Conservation (phyloP, 1,140 invertebrate species). For the Brachionus rubens region DNA sequence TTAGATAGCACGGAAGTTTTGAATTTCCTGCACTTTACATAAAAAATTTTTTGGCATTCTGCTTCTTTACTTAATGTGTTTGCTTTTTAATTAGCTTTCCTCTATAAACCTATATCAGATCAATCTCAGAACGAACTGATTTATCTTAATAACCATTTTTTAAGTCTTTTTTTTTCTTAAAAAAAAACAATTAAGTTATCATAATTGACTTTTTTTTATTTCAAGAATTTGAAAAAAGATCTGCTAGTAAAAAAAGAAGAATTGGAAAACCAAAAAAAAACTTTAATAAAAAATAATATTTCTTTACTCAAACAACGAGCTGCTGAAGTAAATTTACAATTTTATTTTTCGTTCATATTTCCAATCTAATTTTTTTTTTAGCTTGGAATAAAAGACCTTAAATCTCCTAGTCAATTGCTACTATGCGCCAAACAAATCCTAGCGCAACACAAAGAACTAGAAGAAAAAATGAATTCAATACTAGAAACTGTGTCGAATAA, state of each 20-base stretch:
- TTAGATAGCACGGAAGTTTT: too few relatives aligned
- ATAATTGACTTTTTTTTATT: not conserved
- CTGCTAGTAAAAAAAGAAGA: slow-evolving; percentile 20
- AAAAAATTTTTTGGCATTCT: too few relatives aligned
- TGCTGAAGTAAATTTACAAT: not conserved
- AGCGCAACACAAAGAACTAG: slow-evolving; percentile 14
- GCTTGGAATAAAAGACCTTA: slow-evolving; percentile 31
- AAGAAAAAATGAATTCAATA: slow-evolving; percentile 10
- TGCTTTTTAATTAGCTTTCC: too few relatives aligned
- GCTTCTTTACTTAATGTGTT: too few relatives aligned
- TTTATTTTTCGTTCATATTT: not conserved
- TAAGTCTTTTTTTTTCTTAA: too few relatives aligned
- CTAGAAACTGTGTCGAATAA: not conserved
- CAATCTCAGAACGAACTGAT: too few relatives aligned
- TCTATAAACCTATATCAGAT: too few relatives aligned
- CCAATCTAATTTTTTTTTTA: not conserved
- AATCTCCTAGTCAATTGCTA: slow-evolving; percentile 11
- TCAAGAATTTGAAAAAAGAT: slow-evolving; percentile 23
- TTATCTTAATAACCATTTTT: too few relatives aligned
- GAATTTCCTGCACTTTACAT: too few relatives aligned
- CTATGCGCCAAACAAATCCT: slow-evolving; percentile 1
- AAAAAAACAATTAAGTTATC: not conserved
- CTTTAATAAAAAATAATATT: slow-evolving; percentile 13
- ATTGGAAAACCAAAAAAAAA: slow-evolving; percentile 23
- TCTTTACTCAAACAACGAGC: slow-evolving; percentile 29